A percentile compares a stretch with the other conserved stretches of the same genome.
phyloP scores from a whole-genome alignment of 64 coral and sea anemone genomes.

The Cladopsammia gracilis region DNA sequence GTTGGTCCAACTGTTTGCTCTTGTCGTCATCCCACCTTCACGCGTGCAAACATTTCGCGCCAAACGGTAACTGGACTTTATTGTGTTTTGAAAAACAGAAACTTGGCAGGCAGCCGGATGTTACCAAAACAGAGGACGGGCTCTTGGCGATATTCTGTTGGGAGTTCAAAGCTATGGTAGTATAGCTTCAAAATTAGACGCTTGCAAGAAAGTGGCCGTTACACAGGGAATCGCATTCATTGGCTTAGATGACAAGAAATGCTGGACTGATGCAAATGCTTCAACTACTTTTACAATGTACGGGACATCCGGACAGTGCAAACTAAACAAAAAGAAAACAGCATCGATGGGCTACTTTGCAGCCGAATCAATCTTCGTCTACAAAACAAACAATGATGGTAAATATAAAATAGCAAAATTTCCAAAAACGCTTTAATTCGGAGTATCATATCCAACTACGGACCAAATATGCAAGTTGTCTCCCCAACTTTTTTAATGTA shows the following conservation, averaged over 20 bases:
- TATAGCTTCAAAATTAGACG: background rate
- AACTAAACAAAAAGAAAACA: too few species aligned
- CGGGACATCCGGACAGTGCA: background rate
- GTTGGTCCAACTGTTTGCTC: too few species aligned
- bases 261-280: background rate
- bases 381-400: background rate
- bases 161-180: background rate
- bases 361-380: background rate
- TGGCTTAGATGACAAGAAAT: slow-evolving; percentile 2
- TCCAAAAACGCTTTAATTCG: too few species aligned
- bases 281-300: background rate
- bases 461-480: too few species aligned
- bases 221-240: background rate
- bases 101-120: background rate
- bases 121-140: background rate
- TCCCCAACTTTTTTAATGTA: too few species aligned
- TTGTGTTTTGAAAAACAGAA: background rate
- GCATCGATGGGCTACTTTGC: background rate
- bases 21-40: too few species aligned
- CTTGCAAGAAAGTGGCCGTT: background rate
- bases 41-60: too few species aligned
- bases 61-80: background rate
- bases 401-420: too few species aligned
- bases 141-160: background rate
- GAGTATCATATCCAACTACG: too few species aligned